These are phyloP conservation scores for Pangasianodon gigas DNA, from an alignment of 2,113 vertebrate species.

Conservation along the genomic window DNA sequence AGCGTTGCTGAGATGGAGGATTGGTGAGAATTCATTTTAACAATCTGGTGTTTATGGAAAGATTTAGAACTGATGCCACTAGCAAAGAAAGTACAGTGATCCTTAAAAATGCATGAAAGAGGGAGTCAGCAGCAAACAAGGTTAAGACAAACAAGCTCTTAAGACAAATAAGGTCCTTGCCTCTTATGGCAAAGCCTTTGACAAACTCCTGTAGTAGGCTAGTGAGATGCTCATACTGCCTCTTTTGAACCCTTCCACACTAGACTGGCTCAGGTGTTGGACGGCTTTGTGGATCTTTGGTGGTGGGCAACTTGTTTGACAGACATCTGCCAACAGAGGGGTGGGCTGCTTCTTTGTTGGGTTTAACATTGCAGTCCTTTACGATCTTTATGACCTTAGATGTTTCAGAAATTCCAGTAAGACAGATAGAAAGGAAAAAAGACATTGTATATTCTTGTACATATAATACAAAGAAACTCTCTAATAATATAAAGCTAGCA, in stretches of 20 bases:
- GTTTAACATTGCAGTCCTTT: background rate
- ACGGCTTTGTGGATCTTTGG: background rate
- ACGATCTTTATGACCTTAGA: background rate
- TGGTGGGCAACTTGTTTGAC: background rate
- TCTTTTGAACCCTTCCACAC: background rate
- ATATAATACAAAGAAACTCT: background rate
- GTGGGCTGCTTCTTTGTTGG: background rate
- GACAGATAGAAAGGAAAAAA: background rate
- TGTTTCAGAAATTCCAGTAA: background rate
- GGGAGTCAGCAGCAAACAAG: background rate
- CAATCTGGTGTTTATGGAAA: background rate
- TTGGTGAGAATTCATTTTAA: background rate
- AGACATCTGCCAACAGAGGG: background rate
- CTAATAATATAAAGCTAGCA: background rate
- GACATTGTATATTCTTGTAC: background rate
- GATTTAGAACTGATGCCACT: background rate
- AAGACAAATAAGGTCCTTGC: background rate
- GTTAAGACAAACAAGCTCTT: background rate
- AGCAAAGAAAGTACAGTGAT: background rate
- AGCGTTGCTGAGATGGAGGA: background rate
- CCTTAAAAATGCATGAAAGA: background rate
- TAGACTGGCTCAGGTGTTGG: background rate
- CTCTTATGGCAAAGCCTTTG: background rate
- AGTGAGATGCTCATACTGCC: background rate
- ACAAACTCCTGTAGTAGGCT: background rate